Conservation (phyloP, 2,113 vertebrate genomes). For the Aspiorhynchus laticeps region DNA sequence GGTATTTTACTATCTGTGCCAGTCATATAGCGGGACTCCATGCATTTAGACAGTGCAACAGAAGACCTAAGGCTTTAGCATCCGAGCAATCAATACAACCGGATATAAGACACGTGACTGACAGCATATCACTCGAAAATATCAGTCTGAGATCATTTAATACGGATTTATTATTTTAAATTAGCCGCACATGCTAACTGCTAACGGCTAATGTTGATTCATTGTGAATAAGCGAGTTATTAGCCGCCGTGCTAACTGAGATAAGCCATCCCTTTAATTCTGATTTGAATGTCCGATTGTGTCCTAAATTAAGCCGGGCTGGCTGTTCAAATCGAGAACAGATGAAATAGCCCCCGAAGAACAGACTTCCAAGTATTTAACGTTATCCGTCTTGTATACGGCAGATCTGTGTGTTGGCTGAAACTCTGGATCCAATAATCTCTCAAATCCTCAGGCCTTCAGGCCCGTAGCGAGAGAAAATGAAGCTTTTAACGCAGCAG, state of each 20-base stretch:
- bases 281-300: not conserved
- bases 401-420: slow-evolving; percentile 10
- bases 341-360: not conserved
- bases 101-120: slow-evolving; percentile 1
- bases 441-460: slow-evolving; percentile 38
- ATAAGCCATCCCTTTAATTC: slow-evolving; percentile 15
- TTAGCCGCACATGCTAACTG: slow-evolving; percentile 21
- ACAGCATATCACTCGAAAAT: slow-evolving; percentile 5
- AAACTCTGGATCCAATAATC: slow-evolving; percentile 31
- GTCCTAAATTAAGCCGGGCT: not conserved
- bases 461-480: slow-evolving; percentile 44
- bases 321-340: not conserved
- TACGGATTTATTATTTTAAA: slow-evolving; percentile 4
- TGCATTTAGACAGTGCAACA: slow-evolving; percentile 21
- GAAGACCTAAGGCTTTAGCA: not conserved
- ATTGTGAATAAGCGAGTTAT: slow-evolving; percentile 24
- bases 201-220: slow-evolving; percentile 38
- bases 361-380: slow-evolving; percentile 22
- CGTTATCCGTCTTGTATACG: slow-evolving; percentile 8
- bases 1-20: slow-evolving; percentile 24
- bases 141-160: not conserved
- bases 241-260: slow-evolving; percentile 25
- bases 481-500: slow-evolving; percentile 48
- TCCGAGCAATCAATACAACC: slow-evolving; percentile 1
- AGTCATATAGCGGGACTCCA: slow-evolving; percentile 31